phyloP scores from a whole-genome alignment of 2,888 invertebrate genomes.

The Agriopis leucophaearia region DNA sequence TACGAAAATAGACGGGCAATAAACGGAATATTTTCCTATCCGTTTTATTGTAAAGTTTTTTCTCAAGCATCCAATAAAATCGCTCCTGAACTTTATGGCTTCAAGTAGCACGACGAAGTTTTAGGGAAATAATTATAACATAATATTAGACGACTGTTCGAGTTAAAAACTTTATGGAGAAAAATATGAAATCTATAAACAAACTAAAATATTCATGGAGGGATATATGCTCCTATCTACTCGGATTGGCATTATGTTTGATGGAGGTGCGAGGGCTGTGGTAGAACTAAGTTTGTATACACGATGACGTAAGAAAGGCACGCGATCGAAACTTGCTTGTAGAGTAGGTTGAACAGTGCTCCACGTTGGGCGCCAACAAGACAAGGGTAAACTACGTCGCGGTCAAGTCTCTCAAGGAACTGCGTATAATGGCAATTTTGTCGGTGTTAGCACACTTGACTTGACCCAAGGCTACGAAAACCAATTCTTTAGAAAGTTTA shows the following conservation, averaged over 20 bases:
- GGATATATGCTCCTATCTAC: constrained; percentile 8
- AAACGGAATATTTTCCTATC: constrained; percentile 23
- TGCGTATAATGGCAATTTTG: constrained; percentile 27
- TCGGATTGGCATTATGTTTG: constrained; percentile 25
- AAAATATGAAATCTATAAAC: constrained; percentile 11
- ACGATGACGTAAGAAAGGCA: constrained; percentile 61
- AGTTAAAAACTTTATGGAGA: constrained; percentile 4
- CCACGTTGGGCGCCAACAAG: constrained; percentile 62
- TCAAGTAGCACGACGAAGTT: not conserved
- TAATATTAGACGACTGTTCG: not conserved
- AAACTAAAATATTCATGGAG: constrained; percentile 21
- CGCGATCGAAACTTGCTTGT: constrained; percentile 54
- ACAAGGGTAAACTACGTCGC: constrained; percentile 16
- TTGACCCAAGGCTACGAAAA: constrained; percentile 16
- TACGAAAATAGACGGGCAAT: constrained; percentile 29
- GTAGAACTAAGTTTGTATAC: constrained; percentile 52
- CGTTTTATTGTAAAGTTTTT: constrained; percentile 20
- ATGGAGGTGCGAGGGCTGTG: constrained; percentile 35
- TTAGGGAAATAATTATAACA: not conserved
- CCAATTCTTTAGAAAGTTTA: constrained; percentile 14
- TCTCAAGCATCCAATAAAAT: constrained; percentile 7
- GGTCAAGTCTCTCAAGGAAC: constrained; percentile 28
- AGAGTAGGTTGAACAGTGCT: constrained; percentile 47
- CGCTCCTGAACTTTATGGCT: not conserved
- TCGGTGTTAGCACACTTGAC: constrained; percentile 16